These are phyloP conservation scores for Lytechinus variegatus DNA, from an alignment of 35 echinoderm and acorn worm genomes.

Conservation along the genomic window DNA sequence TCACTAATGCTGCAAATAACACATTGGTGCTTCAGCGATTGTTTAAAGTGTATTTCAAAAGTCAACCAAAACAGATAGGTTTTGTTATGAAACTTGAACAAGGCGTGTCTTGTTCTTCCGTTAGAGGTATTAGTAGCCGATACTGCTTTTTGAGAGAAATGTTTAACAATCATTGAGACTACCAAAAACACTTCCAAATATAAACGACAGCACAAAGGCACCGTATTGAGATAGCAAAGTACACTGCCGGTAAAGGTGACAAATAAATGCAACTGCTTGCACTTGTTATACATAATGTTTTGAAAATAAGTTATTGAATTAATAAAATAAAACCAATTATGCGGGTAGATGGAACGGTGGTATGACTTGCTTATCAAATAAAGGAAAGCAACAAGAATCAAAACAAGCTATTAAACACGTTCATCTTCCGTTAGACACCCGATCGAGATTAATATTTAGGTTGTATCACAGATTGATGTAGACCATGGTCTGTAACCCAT, in stretches of 20 bases:
- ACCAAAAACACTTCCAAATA: not conserved
- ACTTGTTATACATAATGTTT: not conserved
- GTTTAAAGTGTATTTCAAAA: not conserved
- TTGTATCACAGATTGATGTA: not conserved
- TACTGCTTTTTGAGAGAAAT: not conserved
- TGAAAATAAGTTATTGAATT: no score
- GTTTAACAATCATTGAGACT: not conserved
- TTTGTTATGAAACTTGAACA: not conserved
- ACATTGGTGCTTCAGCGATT: not conserved
- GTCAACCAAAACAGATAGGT: not conserved
- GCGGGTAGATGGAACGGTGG: not conserved
- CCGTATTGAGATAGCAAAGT: not conserved
- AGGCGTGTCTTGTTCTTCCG: not conserved
- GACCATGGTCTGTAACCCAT: not conserved
- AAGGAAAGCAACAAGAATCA: not conserved
- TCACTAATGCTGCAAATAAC: not conserved
- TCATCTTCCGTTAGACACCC: not conserved
- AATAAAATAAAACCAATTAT: no score
- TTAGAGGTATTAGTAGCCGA: not conserved
- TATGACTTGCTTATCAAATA: not conserved
- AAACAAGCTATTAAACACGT: not conserved
- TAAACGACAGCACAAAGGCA: not conserved
- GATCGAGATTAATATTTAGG: not conserved
- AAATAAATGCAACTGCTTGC: not conserved
- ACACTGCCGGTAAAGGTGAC: not conserved